These are phyloP conservation scores for Tachina fera DNA, from an alignment of 2,888 invertebrate species.

Conservation along the genomic window DNA sequence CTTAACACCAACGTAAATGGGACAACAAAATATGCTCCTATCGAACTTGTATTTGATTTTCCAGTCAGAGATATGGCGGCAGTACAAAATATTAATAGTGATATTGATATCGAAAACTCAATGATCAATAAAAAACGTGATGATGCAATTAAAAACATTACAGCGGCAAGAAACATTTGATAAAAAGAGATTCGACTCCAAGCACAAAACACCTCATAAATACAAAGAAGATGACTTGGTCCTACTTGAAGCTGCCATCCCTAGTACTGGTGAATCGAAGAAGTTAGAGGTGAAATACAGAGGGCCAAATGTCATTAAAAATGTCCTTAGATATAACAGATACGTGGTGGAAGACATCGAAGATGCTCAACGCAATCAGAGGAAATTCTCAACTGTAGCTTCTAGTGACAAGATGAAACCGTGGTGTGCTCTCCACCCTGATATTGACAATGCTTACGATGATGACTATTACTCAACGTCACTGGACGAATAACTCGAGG, in stretches of 20 bases:
- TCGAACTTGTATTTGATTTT: conserved; percentile 39
- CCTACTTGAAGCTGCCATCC: too few species aligned
- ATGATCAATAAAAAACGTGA: conserved; percentile 3
- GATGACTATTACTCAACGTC: conserved; percentile 6
- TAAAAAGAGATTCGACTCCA: conserved; percentile 49
- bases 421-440: too few species aligned
- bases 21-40: conserved; percentile 50
- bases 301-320: conserved; percentile 49
- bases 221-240: conserved; percentile 53
- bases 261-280: conserved; percentile 55
- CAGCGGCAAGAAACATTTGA: conserved; percentile 27
- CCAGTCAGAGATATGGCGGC: conserved; percentile 54
- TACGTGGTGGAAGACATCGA: conserved; percentile 35
- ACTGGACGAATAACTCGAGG: conserved; percentile 33
- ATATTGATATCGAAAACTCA: not conserved
- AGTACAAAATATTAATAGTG: conserved; percentile 25
- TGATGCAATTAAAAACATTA: conserved; percentile 38
- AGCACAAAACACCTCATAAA: conserved; percentile 49
- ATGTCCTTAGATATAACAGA: conserved; percentile 52
- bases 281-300: conserved; percentile 45
- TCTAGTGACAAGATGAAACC: conserved; percentile 67
- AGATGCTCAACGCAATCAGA: conserved; percentile 43
- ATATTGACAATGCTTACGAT: too few species aligned
- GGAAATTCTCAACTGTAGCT: conserved; percentile 47
- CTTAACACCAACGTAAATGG: conserved; percentile 31